Conservation (phyloP, 2,113 vertebrate genomes). For the Thamnophis sirtalis region DNA sequence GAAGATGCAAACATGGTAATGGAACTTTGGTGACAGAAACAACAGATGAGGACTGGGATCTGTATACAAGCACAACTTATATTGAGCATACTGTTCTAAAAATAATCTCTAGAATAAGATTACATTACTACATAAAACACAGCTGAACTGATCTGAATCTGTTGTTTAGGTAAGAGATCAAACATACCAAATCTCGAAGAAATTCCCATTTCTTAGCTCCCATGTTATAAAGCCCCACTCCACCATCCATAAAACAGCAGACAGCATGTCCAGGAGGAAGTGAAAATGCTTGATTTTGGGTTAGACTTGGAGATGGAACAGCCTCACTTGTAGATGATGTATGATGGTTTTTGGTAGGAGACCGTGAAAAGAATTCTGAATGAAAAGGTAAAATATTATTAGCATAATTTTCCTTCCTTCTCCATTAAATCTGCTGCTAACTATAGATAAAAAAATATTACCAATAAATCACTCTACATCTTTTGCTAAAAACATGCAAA, state of each 20-base stretch:
- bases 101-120: neutral
- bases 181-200: slow-evolving; percentile 90
- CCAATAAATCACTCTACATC: neutral
- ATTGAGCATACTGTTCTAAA: neutral
- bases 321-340: slow-evolving; percentile 95
- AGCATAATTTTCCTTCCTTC: neutral
- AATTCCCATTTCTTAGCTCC: slow-evolving; percentile 97
- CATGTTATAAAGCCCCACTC: slow-evolving; percentile 94
- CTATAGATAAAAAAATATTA: neutral
- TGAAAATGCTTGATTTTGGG: slow-evolving; percentile 88
- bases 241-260: slow-evolving; percentile 97
- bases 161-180: slow-evolving; percentile 4
- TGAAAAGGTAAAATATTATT: slow-evolving; percentile 10
- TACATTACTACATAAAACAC: neutral
- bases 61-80: neutral
- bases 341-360: slow-evolving; percentile 81
- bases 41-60: neutral
- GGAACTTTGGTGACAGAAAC: neutral
- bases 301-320: slow-evolving; percentile 84
- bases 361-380: slow-evolving; percentile 72
- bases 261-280: slow-evolving; percentile 91
- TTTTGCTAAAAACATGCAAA: neutral
- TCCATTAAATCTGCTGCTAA: neutral
- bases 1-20: neutral
- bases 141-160: neutral